Base-by-base conservation (phyloP, 37 sponge, comb jelly and placozoan species). In the Tethya wilhelma region DNA sequence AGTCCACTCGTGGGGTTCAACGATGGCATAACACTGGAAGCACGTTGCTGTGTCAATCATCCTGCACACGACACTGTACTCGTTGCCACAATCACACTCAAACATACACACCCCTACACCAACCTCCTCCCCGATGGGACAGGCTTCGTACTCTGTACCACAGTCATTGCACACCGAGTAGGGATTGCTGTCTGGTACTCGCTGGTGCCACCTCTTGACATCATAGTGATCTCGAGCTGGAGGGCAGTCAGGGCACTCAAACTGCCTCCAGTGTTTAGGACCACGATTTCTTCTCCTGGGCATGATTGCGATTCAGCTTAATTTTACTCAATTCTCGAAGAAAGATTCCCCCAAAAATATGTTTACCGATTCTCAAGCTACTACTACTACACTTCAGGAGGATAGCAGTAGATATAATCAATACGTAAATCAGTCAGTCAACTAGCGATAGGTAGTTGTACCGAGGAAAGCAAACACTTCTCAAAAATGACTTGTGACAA, bases 41-140 rank as follows among this genome's bases (percentile, higher is more conserved):
- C 79, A 79, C 2, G 30, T 31, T 0, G 79, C 79, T n/a, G 69
- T 79, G 68, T 79, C 79, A 1, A 8, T 44, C 79, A 45, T 56
- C 2, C 36, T 8, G 25, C 79, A 79, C 39, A 45, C 11, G 0
- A 67, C 79, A 0, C 28, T 67, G 53, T 46, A 79, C 33, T 32
- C 67, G 34, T 17, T 6, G 7, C 57, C 56, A 31, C 69, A 66
- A 1, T 67, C 26, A 32, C 79, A 79, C 7, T 0, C 28, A 20
- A 79, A 79, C 49, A 55, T 46, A 45, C 79, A 79, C 31, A 46
- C 68, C 4, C 55, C 44, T 0, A 79, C 58, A 11, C 79, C 79
- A 0, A 26, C 25, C 38, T 79, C 79, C 22, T 79, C 69, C 11
- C 68, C 68, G 7, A 1, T 45, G 3, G 68, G 57, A 23, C 44